A percentile compares a stretch with the other conserved stretches of the same genome.
phyloP scores from a whole-genome alignment of 2,113 vertebrate species.

The Nymphicus hollandicus region DNA sequence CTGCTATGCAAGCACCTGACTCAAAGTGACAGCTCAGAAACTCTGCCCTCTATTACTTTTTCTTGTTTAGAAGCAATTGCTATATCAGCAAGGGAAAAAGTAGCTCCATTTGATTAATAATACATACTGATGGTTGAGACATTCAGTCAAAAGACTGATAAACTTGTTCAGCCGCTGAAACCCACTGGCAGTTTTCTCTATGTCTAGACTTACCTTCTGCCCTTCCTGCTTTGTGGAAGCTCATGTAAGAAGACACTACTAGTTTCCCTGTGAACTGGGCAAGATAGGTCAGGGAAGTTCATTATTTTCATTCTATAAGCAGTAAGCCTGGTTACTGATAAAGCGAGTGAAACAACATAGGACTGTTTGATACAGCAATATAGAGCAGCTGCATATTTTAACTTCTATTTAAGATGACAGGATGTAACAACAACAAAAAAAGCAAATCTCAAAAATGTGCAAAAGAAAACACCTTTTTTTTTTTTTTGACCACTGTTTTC shows the following conservation, averaged over 20 bases:
- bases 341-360: not conserved
- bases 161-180: not conserved
- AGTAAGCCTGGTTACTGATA: not conserved
- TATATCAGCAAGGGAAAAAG: slow-evolving; percentile 28
- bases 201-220: not conserved
- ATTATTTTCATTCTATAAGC: not conserved
- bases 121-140: not conserved
- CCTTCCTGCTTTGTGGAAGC: not conserved
- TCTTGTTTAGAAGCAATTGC: slow-evolving; percentile 43
- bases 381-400: not conserved
- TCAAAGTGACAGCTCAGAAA: slow-evolving; percentile 40
- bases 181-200: not conserved
- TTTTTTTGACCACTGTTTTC: not conserved
- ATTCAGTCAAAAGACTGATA: not conserved
- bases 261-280: not conserved
- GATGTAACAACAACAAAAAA: not conserved
- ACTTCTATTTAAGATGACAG: not conserved
- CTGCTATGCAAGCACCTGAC: not conserved
- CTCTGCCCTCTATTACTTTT: slow-evolving; percentile 49
- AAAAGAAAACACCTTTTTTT: not conserved
- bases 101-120: slow-evolving; percentile 44
- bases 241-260: not conserved
- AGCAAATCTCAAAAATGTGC: not conserved
- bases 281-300: not conserved
- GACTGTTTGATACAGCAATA: not conserved